phyloP scores from a whole-genome alignment of 2,888 invertebrate species.

The Yponomeuta cagnagella region DNA sequence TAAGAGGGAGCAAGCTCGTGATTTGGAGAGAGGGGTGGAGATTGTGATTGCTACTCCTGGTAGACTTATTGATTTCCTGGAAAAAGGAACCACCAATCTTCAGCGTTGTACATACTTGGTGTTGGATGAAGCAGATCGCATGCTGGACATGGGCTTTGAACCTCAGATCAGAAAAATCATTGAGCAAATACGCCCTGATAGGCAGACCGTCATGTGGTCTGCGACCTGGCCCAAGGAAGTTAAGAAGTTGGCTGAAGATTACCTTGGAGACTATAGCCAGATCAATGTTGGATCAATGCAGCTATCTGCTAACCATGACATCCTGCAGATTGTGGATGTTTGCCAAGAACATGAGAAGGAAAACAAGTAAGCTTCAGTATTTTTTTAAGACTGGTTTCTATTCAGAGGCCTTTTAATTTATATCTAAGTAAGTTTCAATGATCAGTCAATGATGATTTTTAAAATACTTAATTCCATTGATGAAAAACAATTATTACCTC shows the following conservation, averaged over 20 bases:
- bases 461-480: not conserved
- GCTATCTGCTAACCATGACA: slow-evolving; percentile 93
- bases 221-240: slow-evolving; percentile 99
- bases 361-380: slow-evolving; percentile 58
- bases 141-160: slow-evolving; percentile 99
- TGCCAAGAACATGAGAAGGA: slow-evolving; percentile 93
- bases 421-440: not conserved
- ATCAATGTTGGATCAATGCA: slow-evolving; percentile 93
- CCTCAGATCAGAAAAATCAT: slow-evolving; percentile 96
- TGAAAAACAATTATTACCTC: slow-evolving; percentile 36
- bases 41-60: slow-evolving; percentile 94
- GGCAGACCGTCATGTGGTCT: slow-evolving; percentile 99
- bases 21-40: slow-evolving; percentile 86
- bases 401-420: not conserved
- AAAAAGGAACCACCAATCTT: slow-evolving; percentile 83
- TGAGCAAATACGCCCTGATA: slow-evolving; percentile 93
- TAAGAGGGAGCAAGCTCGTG: slow-evolving; percentile 83
- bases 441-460: slow-evolving; percentile 3
- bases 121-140: slow-evolving; percentile 93
- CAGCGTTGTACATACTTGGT: slow-evolving; percentile 89
- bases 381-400: not conserved
- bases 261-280: slow-evolving; percentile 91
- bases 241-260: slow-evolving; percentile 92
- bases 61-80: slow-evolving; percentile 89
- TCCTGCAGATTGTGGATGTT: slow-evolving; percentile 90